Conservation (phyloP, 1,140 invertebrate species). For the Eurosta solidaginis region DNA sequence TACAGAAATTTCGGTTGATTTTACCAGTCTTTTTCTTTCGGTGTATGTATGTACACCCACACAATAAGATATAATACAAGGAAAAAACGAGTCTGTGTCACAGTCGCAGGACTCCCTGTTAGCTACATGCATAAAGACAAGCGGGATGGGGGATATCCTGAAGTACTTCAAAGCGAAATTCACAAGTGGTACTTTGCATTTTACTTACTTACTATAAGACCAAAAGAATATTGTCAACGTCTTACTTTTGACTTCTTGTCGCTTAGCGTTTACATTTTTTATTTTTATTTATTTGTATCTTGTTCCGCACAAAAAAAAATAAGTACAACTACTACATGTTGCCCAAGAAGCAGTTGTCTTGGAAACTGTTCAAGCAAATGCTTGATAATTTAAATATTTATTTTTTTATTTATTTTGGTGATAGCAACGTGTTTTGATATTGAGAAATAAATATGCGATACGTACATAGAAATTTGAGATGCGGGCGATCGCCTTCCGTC, state of each 20-base stretch:
- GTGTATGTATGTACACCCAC: neutral
- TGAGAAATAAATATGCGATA: no score
- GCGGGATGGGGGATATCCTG: slow-evolving; percentile 47
- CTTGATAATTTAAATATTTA: slow-evolving; percentile 53
- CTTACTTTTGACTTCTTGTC: neutral
- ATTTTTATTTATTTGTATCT: neutral
- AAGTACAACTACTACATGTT: neutral
- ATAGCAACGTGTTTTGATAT: slow-evolving; percentile 36
- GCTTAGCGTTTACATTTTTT: neutral
- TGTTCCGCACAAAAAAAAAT: neutral
- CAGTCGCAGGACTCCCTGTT: neutral
- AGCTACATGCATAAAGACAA: neutral
- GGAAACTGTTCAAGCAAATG: slow-evolving; percentile 52
- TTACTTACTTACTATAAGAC: slow-evolving; percentile 43
- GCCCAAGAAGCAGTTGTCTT: slow-evolving; percentile 54
- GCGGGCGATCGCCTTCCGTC: neutral
- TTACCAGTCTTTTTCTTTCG: no score
- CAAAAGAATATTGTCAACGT: slow-evolving; percentile 44
- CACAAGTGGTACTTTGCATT: slow-evolving; percentile 57
- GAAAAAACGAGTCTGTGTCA: neutral
- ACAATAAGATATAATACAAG: neutral
- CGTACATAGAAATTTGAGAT: no score
- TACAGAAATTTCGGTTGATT: no score
- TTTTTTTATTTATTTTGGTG: slow-evolving; percentile 37
- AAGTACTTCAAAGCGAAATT: slow-evolving; percentile 58